A percentile compares a stretch with the other conserved stretches of the same genome.
Evolutionary conservation across 2,113 vertebrate genomes (phyloP).

Genomic region (Canis aureus): DNA sequence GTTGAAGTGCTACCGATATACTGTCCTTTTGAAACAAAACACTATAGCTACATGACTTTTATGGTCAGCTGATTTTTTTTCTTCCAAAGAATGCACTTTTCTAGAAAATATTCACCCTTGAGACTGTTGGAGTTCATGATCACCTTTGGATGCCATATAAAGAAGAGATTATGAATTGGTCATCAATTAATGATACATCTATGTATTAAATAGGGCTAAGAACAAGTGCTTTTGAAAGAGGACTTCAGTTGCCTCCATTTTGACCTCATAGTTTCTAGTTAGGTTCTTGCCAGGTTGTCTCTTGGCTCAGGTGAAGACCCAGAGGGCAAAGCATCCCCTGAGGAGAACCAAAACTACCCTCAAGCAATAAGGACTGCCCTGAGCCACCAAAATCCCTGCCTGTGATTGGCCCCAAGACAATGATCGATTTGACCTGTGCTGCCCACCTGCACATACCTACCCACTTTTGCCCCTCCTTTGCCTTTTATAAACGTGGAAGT

Average conservation of each 20-base stretch:
- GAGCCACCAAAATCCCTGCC: neutral
- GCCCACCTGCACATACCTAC: neutral
- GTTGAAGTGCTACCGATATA: neutral
- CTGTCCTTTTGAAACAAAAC: neutral
- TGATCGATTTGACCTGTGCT: neutral
- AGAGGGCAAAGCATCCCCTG: neutral
- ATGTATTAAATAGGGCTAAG: neutral
- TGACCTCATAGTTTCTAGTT: neutral
- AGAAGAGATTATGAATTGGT: neutral
- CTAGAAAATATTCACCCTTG: neutral
- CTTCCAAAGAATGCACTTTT: neutral
- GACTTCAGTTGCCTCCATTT: neutral
- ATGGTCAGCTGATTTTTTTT: neutral
- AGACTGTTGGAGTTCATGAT: neutral
- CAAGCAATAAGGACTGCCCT: neutral
- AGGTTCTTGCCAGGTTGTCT: neutral
- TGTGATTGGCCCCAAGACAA: neutral
- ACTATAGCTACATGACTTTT: neutral
- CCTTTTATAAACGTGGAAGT: neutral
- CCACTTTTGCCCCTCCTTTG: neutral
- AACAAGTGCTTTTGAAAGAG: neutral
- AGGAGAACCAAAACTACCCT: neutral
- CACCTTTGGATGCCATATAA: neutral
- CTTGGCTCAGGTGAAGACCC: neutral
- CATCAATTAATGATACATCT: neutral